These are phyloP conservation scores for Panzeria rudis DNA, from an alignment of 2,888 invertebrate species.

Conservation along the genomic window DNA sequence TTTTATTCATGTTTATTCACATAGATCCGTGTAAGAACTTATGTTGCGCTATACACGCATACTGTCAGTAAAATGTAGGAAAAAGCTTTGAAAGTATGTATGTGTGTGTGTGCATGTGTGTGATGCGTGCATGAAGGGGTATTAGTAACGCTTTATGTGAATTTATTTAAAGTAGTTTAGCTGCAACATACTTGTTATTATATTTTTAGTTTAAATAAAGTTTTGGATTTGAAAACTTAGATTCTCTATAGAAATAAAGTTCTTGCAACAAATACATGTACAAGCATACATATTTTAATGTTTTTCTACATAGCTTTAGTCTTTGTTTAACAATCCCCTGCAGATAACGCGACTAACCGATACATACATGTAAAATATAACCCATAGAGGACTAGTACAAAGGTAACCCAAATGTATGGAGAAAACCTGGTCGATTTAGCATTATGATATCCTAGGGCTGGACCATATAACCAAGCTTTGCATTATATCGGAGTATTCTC, in stretches of 20 bases:
- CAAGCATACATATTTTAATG: neutral
- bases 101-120: neutral
- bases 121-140: neutral
- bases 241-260: conserved; percentile 44
- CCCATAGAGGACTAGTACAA: no score
- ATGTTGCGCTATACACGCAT: conserved; percentile 5
- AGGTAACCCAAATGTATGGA: no score
- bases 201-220: conserved; percentile 38
- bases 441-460: no score
- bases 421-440: no score
- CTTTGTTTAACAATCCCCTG: neutral
- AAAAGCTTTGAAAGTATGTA: neutral
- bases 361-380: no score
- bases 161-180: conserved; percentile 32
- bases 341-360: no score
- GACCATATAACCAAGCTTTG: no score
- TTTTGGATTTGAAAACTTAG: conserved; percentile 15
- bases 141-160: conserved; percentile 24
- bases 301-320: neutral
- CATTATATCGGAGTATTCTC: no score
- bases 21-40: conserved; percentile 36
- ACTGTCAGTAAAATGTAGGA: conserved; percentile 25
- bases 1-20: conserved; percentile 1
- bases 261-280: neutral
- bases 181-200: conserved; percentile 18